Evolutionary conservation across 2,113 vertebrate genomes (phyloP).

Genomic region (Pelvicachromis taeniatus): DNA sequence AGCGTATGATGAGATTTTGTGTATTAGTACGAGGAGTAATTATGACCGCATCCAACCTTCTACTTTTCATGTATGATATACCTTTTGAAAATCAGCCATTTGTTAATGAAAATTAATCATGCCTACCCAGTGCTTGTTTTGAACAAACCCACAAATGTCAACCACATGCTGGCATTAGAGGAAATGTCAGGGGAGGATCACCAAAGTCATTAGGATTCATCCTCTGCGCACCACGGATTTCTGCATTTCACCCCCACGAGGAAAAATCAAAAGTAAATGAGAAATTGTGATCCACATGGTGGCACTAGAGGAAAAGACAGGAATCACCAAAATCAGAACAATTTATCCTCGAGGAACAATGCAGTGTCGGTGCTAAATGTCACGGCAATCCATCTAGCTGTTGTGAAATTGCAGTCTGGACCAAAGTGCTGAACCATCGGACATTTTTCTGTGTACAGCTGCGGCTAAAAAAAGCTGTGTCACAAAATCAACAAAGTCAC

Average conservation of each 20-base stretch:
- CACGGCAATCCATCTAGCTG: not conserved
- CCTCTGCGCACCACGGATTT: not conserved
- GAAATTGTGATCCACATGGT: not conserved
- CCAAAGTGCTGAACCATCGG: not conserved
- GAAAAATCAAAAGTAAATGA: not conserved
- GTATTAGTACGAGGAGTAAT: not conserved
- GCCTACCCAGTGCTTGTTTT: not conserved
- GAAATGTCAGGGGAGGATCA: constrained; percentile 23
- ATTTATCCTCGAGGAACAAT: not conserved
- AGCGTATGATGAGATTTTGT: not conserved
- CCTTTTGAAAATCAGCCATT: not conserved
- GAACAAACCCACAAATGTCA: constrained; percentile 16
- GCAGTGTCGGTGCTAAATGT: not conserved
- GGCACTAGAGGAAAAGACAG: not conserved
- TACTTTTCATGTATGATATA: not conserved
- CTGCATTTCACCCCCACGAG: not conserved
- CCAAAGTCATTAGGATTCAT: constrained; percentile 6
- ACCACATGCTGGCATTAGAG: not conserved
- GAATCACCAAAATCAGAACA: not conserved
- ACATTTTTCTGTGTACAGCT: not conserved
- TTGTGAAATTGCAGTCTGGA: not conserved
- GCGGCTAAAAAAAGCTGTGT: not conserved
- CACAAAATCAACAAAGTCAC: not conserved
- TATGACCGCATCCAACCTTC: not conserved
- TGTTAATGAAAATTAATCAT: not conserved